These are phyloP conservation scores for Actinia tenebrosa DNA, from an alignment of 64 coral and sea anemone genomes.

Conservation along the genomic window DNA sequence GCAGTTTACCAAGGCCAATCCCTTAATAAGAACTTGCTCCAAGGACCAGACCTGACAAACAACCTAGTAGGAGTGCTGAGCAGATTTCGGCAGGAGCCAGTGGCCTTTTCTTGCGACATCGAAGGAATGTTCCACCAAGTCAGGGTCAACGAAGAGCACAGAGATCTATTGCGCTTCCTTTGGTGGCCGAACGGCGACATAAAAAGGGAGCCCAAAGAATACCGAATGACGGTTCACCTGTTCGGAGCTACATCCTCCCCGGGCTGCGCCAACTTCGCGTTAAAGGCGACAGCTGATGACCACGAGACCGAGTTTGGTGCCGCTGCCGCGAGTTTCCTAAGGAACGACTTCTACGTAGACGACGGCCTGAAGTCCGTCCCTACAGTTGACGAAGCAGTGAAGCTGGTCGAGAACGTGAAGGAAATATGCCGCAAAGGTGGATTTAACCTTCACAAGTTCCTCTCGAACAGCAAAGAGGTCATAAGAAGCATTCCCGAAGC, in stretches of 20 bases:
- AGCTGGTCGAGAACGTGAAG: too few relatives aligned
- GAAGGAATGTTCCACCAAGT: conserved; percentile 49
- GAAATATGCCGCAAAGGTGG: too few relatives aligned
- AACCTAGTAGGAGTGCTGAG: conserved; percentile 32
- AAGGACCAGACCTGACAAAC: conserved; percentile 59
- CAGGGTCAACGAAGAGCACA: conserved; percentile 22
- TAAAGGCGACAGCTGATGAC: background rate
- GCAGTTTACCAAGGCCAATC: conserved; percentile 21
- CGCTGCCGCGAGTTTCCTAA: background rate
- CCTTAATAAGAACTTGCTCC: conserved; percentile 44
- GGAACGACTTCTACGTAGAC: conserved; percentile 18
- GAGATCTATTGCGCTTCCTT: conserved; percentile 36
- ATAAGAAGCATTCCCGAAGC: too few relatives aligned
- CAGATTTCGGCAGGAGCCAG: conserved; percentile 22
- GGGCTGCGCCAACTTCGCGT: background rate
- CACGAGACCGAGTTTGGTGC: background rate
- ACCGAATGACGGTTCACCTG: conserved; percentile 52
- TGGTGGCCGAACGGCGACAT: conserved; percentile 36
- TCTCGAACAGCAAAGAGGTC: too few relatives aligned
- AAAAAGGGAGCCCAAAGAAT: conserved; percentile 12
- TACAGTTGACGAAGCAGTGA: too few relatives aligned
- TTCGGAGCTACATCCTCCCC: conserved; percentile 20
- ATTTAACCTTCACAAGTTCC: too few relatives aligned
- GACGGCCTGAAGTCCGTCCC: conserved; percentile 1
- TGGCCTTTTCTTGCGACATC: conserved; percentile 11